Base-by-base conservation (phyloP, 2,888 invertebrate species). In the Scaptomyza caliginosa region DNA sequence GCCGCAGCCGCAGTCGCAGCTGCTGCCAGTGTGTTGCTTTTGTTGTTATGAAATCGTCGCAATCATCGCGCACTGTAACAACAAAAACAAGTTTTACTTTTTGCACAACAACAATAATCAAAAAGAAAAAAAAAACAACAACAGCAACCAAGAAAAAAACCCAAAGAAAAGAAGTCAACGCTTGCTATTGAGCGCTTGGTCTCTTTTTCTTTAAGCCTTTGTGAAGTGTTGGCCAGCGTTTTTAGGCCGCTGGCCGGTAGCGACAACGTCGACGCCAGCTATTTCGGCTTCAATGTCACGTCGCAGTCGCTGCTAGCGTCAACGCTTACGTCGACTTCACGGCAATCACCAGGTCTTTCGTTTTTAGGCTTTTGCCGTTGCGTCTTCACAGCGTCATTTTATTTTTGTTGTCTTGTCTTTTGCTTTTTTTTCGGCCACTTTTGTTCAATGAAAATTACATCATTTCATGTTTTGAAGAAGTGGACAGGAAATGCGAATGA, bases 271-370 rank as follows among this genome's bases (percentile, higher is more conserved):
- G 26, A 7, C 58, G 43, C 40, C 71, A 34, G 34, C 62, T 16
- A n/a, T 30, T 39, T 46, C 42, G 45, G 54, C 74, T 84, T 86
- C 87, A 86, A 87, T 85, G 86, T 88, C 87, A 88, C 68, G 85
- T 62, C 66, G 58, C 77, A 64, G 75, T 19, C 43, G 7, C 55
- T 17, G 54, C 17, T 52, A 24, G n/a, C 17, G 38, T n/a, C 13
- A 19, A 13, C 26, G 50, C 17, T 21, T 42, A 28, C 40, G 40
- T 23, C 65, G 55, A 21, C 57, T 17, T 21, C 48, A 54, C n/a
- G 23, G 39, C 38, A 40, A 48, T 68, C 72, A 64, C 36, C 64
- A 57, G 73, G 42, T 46, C 46, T 66, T 65, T 46, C 30, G 40
- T 55, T 55, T 63, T 57, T 46, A 55, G 45, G 52, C 54, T 51